These are phyloP conservation scores for Crocallis elinguaria DNA, from an alignment of 2,888 invertebrate species.

Conservation along the genomic window DNA sequence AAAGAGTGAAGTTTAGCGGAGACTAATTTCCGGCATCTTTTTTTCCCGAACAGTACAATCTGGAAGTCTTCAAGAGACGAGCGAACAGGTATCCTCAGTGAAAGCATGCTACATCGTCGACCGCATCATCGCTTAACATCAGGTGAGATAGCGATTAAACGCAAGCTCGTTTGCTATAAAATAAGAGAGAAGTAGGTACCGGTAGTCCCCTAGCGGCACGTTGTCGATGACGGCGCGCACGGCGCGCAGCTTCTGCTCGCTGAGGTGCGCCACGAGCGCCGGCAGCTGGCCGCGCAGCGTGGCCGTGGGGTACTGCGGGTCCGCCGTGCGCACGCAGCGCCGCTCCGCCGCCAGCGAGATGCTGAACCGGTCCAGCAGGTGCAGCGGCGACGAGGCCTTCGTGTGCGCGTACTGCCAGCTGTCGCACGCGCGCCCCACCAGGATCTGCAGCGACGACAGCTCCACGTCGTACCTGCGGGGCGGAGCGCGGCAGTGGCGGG, in stretches of 20 bases:
- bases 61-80: no score
- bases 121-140: no score
- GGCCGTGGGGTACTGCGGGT: conserved; percentile 94
- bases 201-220: conserved; percentile 26
- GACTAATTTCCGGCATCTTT: no score
- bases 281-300: conserved; percentile 94
- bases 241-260: conserved; percentile 92
- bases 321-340: conserved; percentile 91
- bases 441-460: conserved; percentile 92
- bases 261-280: conserved; percentile 94
- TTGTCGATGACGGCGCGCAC: conserved; percentile 59
- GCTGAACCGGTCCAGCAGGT: conserved; percentile 92
- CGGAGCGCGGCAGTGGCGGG: no score
- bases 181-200: background rate
- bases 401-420: conserved; percentile 95
- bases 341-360: conserved; percentile 90
- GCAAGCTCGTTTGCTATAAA: no score
- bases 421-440: conserved; percentile 95
- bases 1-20: no score
- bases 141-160: no score
- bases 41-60: no score
- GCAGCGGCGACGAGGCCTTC: conserved; percentile 92
- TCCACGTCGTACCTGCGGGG: conserved; percentile 90
- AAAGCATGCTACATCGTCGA: no score
- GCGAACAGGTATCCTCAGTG: no score